Base-by-base conservation (phyloP, 2,797 vertebrate species). In the Sebastolobus altivelis region DNA sequence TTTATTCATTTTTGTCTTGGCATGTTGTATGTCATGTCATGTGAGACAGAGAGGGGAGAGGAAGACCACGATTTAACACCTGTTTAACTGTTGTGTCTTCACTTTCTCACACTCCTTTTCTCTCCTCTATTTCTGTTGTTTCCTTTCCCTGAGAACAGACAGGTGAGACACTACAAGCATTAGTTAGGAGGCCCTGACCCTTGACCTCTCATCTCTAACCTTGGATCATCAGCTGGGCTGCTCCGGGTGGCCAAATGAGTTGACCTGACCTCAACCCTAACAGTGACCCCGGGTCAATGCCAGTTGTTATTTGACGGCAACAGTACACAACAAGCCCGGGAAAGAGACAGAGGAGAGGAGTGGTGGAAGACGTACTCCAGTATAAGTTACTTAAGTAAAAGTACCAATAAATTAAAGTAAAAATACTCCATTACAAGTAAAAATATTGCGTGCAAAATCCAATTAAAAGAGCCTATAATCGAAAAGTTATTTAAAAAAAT, bases 191-290 rank as follows among this genome's bases (percentile, higher is more conserved):
- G 62, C 33, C 68, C 43, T 72, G 79, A 87, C 84, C 80, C 10
- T 59, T 85, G 81, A 86, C 82, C 87, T 75, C 70, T 90, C 66
- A 81, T 75, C 74, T 82, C 69, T 81, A 76, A 89, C 87, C 84
- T 81, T 82, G 87, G 84, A 79, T 85, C 79, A 83, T 91, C 89
- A 87, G 85, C 84, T 90, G 90, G 81, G 72, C 68, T 85, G 27
- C 79, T 75, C 77, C 1, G 81, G 83, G 90, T 88, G 89, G 84
- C 75, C 82, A 22, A 85, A 61, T 38, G 70, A 80, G 83, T 63
- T 84, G 89, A 85, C 89, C 92, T 81, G 88, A 89, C 83, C 88
- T 87, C 86, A 82, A 83, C 77, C 81, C 85, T 66, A 72, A 82
- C 78, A 75, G 72, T 81, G 85, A 85, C 60, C 75, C 5, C 1